Evolutionary conservation across 2,797 vertebrate species (phyloP).

Genomic region (Columba guinea): DNA sequence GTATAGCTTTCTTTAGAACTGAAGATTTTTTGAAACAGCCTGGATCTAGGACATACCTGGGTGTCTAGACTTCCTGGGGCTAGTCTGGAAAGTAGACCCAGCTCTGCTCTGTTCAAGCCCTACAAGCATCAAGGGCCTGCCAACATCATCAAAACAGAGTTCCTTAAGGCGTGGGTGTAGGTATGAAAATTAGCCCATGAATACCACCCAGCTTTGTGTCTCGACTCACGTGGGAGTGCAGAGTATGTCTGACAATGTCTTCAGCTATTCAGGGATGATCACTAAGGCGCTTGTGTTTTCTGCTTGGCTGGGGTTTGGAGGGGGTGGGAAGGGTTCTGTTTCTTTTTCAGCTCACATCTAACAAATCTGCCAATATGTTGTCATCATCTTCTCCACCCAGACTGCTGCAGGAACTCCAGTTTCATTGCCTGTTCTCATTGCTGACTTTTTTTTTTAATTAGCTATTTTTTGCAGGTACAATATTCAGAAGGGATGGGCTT

Average conservation of each 20-base stretch:
- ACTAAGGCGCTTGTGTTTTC: neutral
- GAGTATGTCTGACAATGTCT: constrained; percentile 39
- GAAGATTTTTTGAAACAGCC: neutral
- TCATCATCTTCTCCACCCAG: neutral
- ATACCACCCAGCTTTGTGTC: constrained; percentile 5
- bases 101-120: neutral
- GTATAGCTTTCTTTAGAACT: neutral
- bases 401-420: neutral
- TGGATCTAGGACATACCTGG: neutral
- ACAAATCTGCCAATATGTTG: neutral
- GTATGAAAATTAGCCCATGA: neutral
- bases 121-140: neutral
- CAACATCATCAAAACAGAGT: neutral
- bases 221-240: neutral
- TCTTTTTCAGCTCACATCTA: constrained; percentile 14
- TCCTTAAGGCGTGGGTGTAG: neutral
- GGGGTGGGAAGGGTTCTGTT: constrained; percentile 22
- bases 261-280: constrained; percentile 6
- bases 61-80: neutral
- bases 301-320: constrained; percentile 3
- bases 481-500: neutral
- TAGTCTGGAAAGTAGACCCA: neutral
- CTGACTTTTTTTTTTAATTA: neutral
- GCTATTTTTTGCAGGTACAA: neutral
- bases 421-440: neutral